Conservation (phyloP, 2,113 vertebrate species). For the Cinclus mexicanus region DNA sequence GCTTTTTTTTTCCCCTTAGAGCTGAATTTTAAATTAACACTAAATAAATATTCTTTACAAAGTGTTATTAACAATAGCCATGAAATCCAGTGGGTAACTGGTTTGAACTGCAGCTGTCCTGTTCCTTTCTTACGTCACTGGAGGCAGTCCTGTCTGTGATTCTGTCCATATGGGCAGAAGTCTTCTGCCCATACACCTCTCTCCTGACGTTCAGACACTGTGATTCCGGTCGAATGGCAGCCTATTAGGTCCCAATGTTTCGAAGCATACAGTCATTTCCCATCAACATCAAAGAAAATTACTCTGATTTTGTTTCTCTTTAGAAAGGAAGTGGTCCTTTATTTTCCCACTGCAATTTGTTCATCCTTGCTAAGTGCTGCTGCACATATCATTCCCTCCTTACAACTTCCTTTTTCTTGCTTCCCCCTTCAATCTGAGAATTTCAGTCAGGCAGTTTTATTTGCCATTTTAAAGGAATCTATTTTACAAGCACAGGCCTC, state of each 20-base stretch:
- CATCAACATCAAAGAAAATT: constrained; percentile 38
- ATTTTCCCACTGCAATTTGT: neutral
- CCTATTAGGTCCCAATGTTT: neutral
- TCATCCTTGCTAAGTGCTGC: neutral
- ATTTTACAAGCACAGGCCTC: neutral
- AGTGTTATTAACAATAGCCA: constrained; percentile 24
- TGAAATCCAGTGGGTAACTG: neutral
- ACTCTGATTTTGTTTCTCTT: constrained; percentile 1
- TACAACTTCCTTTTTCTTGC: neutral
- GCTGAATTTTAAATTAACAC: constrained; percentile 16
- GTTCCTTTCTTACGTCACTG: neutral
- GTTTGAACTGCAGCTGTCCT: neutral
- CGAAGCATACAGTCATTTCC: constrained; percentile 16
- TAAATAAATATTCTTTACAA: constrained; percentile 33
- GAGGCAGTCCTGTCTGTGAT: neutral
- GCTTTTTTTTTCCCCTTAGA: neutral
- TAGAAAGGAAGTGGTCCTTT: neutral
- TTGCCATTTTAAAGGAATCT: neutral
- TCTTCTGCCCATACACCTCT: neutral
- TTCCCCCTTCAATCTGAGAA: neutral
- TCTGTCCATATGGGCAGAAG: neutral
- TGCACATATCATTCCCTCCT: neutral
- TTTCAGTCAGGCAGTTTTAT: neutral
- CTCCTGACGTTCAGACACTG: neutral
- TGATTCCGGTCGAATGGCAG: neutral